Conservation (phyloP, 1,140 invertebrate species). For the Habropoda laboriosa region DNA sequence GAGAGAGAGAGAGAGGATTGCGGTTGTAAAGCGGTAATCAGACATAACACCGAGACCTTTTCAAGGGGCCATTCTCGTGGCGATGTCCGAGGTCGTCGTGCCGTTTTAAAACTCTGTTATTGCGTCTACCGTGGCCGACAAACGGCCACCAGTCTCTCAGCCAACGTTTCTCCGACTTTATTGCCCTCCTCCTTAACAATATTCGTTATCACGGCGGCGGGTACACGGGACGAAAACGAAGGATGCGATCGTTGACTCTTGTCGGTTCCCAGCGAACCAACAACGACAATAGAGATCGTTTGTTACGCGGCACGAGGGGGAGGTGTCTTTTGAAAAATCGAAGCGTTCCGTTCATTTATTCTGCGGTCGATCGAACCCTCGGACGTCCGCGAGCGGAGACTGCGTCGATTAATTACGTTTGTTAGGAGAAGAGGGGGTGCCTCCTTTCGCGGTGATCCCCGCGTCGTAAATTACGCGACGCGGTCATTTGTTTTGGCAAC, state of each 20-base stretch:
- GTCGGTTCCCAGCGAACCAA: neutral
- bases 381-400: slow-evolving; percentile 37
- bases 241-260: neutral
- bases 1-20: slow-evolving; percentile 33
- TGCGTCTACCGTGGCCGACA: slow-evolving; percentile 48
- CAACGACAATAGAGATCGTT: slow-evolving; percentile 19
- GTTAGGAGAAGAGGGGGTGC: slow-evolving; percentile 4
- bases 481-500: slow-evolving; percentile 50
- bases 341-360: slow-evolving; percentile 44
- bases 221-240: no score
- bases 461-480: slow-evolving; percentile 65
- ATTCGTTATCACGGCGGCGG: no score
- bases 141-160: neutral
- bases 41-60: slow-evolving; percentile 53
- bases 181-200: neutral
- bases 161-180: slow-evolving; percentile 1
- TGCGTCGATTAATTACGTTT: slow-evolving; percentile 64
- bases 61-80: slow-evolving; percentile 36
- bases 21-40: slow-evolving; percentile 59
- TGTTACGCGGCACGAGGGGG: neutral
- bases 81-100: slow-evolving; percentile 50
- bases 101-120: slow-evolving; percentile 57
- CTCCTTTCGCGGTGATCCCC: slow-evolving; percentile 53
- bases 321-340: slow-evolving; percentile 23
- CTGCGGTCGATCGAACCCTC: slow-evolving; percentile 11